Base-by-base conservation (phyloP, 2,113 vertebrate genomes). In the Callopanchax toddi region DNA sequence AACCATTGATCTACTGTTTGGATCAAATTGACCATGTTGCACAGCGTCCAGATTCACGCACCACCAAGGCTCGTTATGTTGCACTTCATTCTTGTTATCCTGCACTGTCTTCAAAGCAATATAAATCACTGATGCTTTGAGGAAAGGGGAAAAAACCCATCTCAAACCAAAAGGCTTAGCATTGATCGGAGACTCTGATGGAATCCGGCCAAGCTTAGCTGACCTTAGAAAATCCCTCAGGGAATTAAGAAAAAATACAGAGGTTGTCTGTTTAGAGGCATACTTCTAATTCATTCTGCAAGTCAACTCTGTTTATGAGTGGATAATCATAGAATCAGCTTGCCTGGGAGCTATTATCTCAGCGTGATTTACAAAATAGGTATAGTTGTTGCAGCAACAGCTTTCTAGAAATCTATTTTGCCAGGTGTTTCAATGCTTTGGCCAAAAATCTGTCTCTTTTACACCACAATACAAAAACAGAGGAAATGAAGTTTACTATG, bases 401-500 rank as follows among this genome's bases (percentile, higher is more conserved):
- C 16, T 42, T 73, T 70, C 46, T 11, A 67, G 12, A 49, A 72
- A 74, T 18, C 23, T 16, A 52, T 43, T 58, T 48, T 17, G 54
- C 52, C 2, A 16, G 20, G n/a, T 45, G 32, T 50, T 32, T 67
- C 11, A 37, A 5, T 32, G 4, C 29, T 8, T 32, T 32, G 29
- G 29, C 29, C 4, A 32, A 32, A 32, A 5, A 32, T 32, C n/a
- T n/a, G n/a, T n/a, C n/a, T n/a, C n/a, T n/a, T n/a, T n/a, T n/a
- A n/a, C n/a, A n/a, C n/a, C n/a, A n/a, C n/a, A n/a, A n/a, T n/a
- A n/a, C n/a, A 69, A 73, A 75, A 67, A 67, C 69, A 80, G 61
- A 90, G 85, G 89, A 87, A 89, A 82, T 76, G 60, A 42, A 66
- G 69, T 86, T 89, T 86, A 85, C 66, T 77, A 83, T 75, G 82